These are phyloP conservation scores for Lasiurus cinereus DNA, from an alignment of 2,113 vertebrate species.

Conservation along the genomic window DNA sequence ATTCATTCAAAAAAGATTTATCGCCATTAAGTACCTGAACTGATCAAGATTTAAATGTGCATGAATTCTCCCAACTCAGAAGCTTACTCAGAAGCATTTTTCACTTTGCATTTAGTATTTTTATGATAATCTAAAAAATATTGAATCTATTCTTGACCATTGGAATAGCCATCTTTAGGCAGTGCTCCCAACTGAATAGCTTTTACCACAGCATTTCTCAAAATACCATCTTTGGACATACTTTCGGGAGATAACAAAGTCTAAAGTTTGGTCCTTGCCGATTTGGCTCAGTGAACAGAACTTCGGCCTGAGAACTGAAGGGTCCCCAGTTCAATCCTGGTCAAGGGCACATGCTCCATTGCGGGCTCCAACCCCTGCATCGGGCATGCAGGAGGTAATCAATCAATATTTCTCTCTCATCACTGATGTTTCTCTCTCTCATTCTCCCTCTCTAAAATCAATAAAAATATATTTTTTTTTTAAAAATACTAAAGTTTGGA, in stretches of 20 bases:
- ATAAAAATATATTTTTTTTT: too few species aligned
- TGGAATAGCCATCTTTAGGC: not conserved
- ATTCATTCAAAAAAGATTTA: constrained; percentile 29
- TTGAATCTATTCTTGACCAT: not conserved
- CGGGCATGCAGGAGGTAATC: too few species aligned
- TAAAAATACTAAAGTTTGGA: not conserved
- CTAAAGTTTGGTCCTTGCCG: not conserved
- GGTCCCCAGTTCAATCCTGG: too few species aligned
- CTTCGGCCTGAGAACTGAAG: too few species aligned
- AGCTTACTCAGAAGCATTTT: not conserved
- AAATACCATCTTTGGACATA: not conserved
- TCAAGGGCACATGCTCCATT: too few species aligned
- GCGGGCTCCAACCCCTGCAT: too few species aligned
- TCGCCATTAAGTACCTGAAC: not conserved
- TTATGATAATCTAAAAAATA: constrained; percentile 39
- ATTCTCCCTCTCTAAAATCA: too few species aligned
- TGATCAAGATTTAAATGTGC: not conserved
- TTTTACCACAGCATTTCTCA: not conserved
- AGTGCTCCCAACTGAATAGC: not conserved
- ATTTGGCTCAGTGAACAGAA: too few species aligned
- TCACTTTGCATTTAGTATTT: constrained; percentile 12
- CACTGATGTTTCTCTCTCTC: too few species aligned
- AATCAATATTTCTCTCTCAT: too few species aligned
- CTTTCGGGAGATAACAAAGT: not conserved
- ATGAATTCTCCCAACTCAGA: not conserved